Evolutionary conservation across 2,113 vertebrate species (phyloP), one percentile per base, ranked within the genome.

Genomic region (Danio rerio): DNA sequence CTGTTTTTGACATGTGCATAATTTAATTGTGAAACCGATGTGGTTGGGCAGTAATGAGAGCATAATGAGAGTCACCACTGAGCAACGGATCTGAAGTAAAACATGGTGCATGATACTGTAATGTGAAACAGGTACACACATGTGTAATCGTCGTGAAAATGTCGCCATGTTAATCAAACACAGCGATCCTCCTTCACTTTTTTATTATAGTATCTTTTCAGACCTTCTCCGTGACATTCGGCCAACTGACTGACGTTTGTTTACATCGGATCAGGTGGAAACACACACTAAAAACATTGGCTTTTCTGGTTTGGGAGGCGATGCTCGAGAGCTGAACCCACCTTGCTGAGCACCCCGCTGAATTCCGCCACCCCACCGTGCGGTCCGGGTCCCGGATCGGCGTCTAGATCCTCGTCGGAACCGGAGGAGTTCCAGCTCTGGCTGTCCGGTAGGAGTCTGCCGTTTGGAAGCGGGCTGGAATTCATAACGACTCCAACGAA

Each of bases 271-370:
- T 63, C 75, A 77, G 58, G 45, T 50, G 75, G 58, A 77, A 63
- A 66, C 15, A n/a, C 47, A 52, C 49, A 52, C 49, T 52, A 11
- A 52, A 7, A 52, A 52, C 49, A 52, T 52, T 52, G 49, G 47
- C 5, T 13, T 55, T 12, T 47, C 0, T 45, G 16, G 16, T 42
- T 52, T 45, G 20, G 12, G 45, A n/a, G 31, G 62, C 2, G 3
- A 49, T 40, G 42, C 20, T 42, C 49, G 21, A 6, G 6, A 16
- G n/a, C 31, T 18, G 13, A 20, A 78, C 70, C 16, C 87, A 97
- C 97, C 95, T 99, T 99, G 87, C 97, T 99, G 13, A 99, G 94
- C 65, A 97, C 90, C 49, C 97, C 98, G 70, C 96, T 96, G 71
- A 95, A 93, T 92, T 98, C 97, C 91, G 93, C 69, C 11, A 84